phyloP scores from a whole-genome alignment of 2,888 invertebrate species.

The Ophion ellenae region DNA sequence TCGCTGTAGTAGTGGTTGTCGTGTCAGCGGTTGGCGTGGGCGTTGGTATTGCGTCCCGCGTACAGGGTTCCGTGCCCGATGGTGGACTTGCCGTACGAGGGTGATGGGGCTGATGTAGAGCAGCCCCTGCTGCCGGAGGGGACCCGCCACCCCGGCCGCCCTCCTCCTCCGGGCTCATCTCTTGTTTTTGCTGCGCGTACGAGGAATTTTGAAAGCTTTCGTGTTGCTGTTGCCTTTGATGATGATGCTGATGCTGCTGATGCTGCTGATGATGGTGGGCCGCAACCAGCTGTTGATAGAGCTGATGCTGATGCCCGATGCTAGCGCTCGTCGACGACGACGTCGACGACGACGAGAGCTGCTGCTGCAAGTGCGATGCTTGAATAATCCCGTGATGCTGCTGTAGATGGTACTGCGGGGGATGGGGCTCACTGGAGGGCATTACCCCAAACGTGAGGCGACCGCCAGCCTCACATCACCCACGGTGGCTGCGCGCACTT shows the following conservation, averaged over 20 bases:
- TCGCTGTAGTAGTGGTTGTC: constrained; percentile 75
- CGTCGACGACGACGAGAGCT: constrained; percentile 75
- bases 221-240: constrained; percentile 73
- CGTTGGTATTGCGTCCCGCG: constrained; percentile 81
- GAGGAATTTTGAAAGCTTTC: constrained; percentile 81
- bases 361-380: constrained; percentile 80
- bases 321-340: constrained; percentile 77
- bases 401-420: constrained; percentile 82
- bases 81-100: constrained; percentile 82
- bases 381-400: constrained; percentile 80
- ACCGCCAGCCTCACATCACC: constrained; percentile 83
- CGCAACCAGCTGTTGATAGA: constrained; percentile 82
- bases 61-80: constrained; percentile 82
- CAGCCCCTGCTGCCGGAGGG: constrained; percentile 83
- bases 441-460: constrained; percentile 83
- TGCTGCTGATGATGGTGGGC: constrained; percentile 75
- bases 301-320: constrained; percentile 80
- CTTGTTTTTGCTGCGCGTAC: constrained; percentile 81
- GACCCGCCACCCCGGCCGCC: constrained; percentile 83
- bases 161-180: constrained; percentile 84
- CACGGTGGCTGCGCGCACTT: constrained; percentile 77
- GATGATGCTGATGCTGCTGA: constrained; percentile 57
- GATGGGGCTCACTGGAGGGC: constrained; percentile 83
- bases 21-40: constrained; percentile 81
- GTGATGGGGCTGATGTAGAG: constrained; percentile 82